A percentile compares a stretch with the other conserved stretches of the same genome.
Evolutionary conservation across 2,888 invertebrate species (phyloP).

Genomic region (Melinaea marsaeus): DNA sequence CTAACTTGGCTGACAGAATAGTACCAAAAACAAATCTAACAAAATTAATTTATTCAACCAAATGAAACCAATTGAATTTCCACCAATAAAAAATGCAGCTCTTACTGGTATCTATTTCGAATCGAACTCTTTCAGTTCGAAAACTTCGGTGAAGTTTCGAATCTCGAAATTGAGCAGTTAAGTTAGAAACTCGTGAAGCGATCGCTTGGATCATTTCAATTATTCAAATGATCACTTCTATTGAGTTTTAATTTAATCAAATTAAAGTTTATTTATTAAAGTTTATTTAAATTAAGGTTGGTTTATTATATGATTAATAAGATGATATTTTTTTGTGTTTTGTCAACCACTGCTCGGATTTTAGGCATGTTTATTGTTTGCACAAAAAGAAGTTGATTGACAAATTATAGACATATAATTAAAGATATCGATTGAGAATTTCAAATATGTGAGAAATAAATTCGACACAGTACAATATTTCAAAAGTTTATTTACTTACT

Average conservation of each 20-base stretch:
- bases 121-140: conserved; percentile 16
- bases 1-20: background rate
- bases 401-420: no score
- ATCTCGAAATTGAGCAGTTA: conserved; percentile 27
- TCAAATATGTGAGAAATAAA: background rate
- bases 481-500: conserved; percentile 37
- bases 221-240: conserved; percentile 32
- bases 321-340: no score
- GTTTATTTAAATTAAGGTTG: no score
- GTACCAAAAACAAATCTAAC: background rate
- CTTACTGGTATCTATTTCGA: conserved; percentile 9
- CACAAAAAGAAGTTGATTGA: no score
- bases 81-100: conserved; percentile 18
- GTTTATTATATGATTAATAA: background rate
- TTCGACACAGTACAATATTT: background rate
- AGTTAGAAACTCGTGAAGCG: conserved; percentile 30
- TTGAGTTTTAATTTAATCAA: conserved; percentile 8
- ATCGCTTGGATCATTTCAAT: conserved; percentile 32
- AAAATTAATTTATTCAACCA: conserved; percentile 25
- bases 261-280: background rate
- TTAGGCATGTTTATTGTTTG: no score
- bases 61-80: conserved; percentile 19
- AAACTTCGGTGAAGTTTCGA: conserved; percentile 22
- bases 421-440: background rate
- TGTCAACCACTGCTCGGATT: no score